Evolutionary conservation across 2,797 vertebrate genomes (phyloP).

Genomic region (Spheniscus humboldti): DNA sequence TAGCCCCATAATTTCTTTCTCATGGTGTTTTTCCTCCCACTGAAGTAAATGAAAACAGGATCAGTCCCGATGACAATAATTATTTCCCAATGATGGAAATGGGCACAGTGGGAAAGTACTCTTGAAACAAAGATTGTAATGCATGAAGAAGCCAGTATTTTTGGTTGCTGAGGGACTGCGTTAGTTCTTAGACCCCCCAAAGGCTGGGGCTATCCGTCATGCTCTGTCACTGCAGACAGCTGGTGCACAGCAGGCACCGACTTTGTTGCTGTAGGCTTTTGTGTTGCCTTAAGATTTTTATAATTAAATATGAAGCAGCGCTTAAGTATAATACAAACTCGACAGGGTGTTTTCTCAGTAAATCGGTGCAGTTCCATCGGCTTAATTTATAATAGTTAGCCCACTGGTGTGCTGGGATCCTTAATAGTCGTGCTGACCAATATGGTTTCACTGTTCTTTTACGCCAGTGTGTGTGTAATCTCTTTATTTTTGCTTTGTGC

Average conservation of each 20-base stretch:
- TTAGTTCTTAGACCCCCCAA: not conserved
- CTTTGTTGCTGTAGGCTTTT: conserved; percentile 14
- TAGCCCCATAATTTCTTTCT: not conserved
- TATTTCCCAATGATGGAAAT: not conserved
- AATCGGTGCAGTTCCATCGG: not conserved
- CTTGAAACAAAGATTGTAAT: not conserved
- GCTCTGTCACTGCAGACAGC: conserved; percentile 37
- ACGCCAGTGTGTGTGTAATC: not conserved
- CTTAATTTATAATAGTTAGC: not conserved
- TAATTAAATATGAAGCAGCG: conserved; percentile 31
- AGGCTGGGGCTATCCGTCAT: not conserved
- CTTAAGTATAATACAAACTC: not conserved
- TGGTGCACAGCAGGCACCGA: not conserved
- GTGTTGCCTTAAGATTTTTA: conserved; percentile 12
- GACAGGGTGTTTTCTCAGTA: conserved; percentile 5
- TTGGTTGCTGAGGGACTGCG: not conserved
- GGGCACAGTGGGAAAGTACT: not conserved
- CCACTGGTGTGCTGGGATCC: not conserved
- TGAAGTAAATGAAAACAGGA: not conserved
- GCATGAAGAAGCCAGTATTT: not conserved
- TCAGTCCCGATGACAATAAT: not conserved
- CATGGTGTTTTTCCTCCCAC: not conserved
- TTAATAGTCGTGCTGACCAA: not conserved
- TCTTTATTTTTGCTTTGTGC: not conserved
- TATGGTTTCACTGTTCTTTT: not conserved